Percentiles rank a stretch among this genome's conserved stretches.
These are phyloP conservation scores for Tubulanus polymorphus DNA, from an alignment of 2,888 invertebrate genomes.

Conservation along the genomic window DNA sequence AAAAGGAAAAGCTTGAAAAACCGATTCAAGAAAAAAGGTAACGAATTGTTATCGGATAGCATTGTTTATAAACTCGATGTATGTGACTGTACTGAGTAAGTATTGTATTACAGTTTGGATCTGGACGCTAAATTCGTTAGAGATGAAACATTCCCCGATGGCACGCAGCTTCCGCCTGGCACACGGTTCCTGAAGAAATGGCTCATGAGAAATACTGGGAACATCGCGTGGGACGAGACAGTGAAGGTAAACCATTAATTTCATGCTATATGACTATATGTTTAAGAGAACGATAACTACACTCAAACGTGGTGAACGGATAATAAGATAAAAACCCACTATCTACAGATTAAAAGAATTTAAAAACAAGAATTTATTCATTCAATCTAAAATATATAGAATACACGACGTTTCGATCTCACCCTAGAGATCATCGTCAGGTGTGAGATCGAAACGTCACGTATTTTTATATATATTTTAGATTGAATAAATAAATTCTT, in stretches of 20 bases:
- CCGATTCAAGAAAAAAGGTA: background rate
- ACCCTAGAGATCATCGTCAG: too few species aligned
- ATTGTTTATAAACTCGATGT: background rate
- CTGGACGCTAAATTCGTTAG: conserved; percentile 33
- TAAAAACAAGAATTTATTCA: too few species aligned
- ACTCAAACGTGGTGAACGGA: too few species aligned
- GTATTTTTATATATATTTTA: too few species aligned
- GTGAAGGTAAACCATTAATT: conserved; percentile 31
- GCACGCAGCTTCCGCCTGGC: conserved; percentile 39
- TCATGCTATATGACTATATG: too few species aligned
- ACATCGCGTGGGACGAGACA: conserved; percentile 34
- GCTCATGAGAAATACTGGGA: conserved; percentile 49
- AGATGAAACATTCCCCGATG: conserved; percentile 48
- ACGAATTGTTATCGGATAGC: background rate
- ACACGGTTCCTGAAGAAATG: conserved; percentile 46
- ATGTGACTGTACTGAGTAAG: background rate
- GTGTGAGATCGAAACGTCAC: too few species aligned
- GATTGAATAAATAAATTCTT: too few species aligned
- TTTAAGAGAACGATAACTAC: too few species aligned
- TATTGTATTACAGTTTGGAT: background rate
- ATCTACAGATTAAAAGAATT: too few species aligned
- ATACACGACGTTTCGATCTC: too few species aligned
- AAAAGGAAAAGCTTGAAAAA: conserved; percentile 27
- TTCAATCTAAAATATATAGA: too few species aligned
- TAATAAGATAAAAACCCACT: too few species aligned